These are phyloP conservation scores for Eumacrocentrus americanus DNA, from an alignment of 2,888 invertebrate genomes.

Conservation along the genomic window DNA sequence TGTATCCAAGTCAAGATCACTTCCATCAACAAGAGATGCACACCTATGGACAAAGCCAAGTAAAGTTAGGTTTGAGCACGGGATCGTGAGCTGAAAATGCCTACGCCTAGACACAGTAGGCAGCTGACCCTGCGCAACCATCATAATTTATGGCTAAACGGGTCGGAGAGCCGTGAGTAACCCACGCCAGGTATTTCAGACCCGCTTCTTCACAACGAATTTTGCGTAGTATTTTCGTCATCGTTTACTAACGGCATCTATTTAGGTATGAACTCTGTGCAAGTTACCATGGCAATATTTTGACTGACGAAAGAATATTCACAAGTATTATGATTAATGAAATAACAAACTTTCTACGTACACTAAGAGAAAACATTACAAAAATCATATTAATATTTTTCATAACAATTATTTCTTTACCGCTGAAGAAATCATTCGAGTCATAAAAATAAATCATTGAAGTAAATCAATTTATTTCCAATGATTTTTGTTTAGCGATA, in stretches of 20 bases:
- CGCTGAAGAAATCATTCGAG: too few relatives aligned
- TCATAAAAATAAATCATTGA: too few relatives aligned
- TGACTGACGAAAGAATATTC: constrained; percentile 39
- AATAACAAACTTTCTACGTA: neutral
- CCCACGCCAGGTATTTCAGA: constrained; percentile 51
- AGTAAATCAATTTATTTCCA: too few relatives aligned
- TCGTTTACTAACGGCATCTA: constrained; percentile 10
- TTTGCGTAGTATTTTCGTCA: constrained; percentile 30
- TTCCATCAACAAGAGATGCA: constrained; percentile 38
- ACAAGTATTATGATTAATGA: constrained; percentile 17
- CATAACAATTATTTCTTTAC: too few relatives aligned
- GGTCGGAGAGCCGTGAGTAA: constrained; percentile 49
- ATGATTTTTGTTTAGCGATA: too few relatives aligned
- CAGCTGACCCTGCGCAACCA: constrained; percentile 52
- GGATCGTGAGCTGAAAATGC: constrained; percentile 44
- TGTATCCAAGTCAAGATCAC: constrained; percentile 36
- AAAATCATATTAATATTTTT: too few relatives aligned
- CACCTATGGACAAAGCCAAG: constrained; percentile 35
- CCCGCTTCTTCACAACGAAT: constrained; percentile 42
- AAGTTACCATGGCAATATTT: constrained; percentile 52
- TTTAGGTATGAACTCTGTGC: constrained; percentile 30
- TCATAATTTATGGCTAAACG: constrained; percentile 54
- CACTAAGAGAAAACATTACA: too few relatives aligned
- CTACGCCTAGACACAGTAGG: constrained; percentile 41
- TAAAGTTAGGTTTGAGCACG: constrained; percentile 44